Evolutionary conservation across 1,140 invertebrate genomes (phyloP), one percentile per base, ranked within the genome.

Genomic region (Doryteuthis pealeii): DNA sequence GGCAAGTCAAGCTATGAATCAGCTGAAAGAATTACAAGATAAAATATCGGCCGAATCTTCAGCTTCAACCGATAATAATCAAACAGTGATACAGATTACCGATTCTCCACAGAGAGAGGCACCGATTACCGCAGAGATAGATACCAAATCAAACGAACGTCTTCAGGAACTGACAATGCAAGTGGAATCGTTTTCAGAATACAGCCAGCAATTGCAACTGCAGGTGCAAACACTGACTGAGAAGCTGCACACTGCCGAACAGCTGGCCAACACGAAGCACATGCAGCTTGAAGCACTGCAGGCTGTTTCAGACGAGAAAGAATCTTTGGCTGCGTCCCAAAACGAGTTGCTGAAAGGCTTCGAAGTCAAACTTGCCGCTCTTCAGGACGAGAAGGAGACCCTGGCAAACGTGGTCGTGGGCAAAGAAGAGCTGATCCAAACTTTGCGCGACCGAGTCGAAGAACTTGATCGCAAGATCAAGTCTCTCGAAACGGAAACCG

Each of bases 201-300:
- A 77, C 66, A 74, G 75, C 45, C 72, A 81, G 32, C 81, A 81
- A 69, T 65, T 84, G 10, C 82, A 84, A 67, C 74, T 78, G 54
- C 80, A 82, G 54, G 73, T 81, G 22, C 81, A 82, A 70, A 69
- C 33, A 45, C 71, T 82, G 6, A 82, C 78, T 28, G 82, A 82
- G 62, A 72, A 43, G 33, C 62, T 32, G n/a, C 71, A 73, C 73
- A 18, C 26, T 5, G 3, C 18, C 18, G 40, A 74, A n/a, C 68
- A 76, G 28, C 54, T 78, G 54, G 54, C 18, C n/a, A 74, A 76
- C 49, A 45, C 72, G 49, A 78, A 75, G 35, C 70, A 75, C 18
- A 73, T 8, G 22, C 66, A 74, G 30, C 26, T 80, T 14, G 71
- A 72, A 8, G 26, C 68, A 12, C 71, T 78, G 8, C 65, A 80